Percentiles rank a stretch among this genome's conserved stretches.
These are phyloP conservation scores for Megaleporinus macrocephalus DNA, from an alignment of 2,113 vertebrate species.

Conservation along the genomic window DNA sequence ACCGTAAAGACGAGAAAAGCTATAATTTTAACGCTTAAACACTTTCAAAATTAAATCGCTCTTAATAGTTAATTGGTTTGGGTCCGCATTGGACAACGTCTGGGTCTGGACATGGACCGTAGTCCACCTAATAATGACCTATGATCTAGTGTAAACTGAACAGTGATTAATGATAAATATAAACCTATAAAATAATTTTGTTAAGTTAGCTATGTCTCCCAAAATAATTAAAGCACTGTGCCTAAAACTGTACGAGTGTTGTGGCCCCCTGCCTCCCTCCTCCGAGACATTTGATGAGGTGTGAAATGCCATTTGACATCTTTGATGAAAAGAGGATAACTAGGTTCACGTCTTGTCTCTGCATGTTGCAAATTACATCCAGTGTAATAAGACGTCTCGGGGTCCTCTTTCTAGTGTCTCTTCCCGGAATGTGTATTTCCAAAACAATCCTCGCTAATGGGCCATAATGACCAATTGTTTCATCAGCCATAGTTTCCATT, in stretches of 20 bases:
- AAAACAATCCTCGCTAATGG: conserved; percentile 44
- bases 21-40: no score
- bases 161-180: no score
- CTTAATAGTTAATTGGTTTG: no score
- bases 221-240: not conserved
- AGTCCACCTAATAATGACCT: no score
- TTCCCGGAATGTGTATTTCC: not conserved
- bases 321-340: conserved; percentile 1
- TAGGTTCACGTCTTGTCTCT: not conserved
- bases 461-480: conserved; percentile 33
- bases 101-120: no score
- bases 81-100: no score
- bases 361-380: not conserved
- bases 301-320: not conserved
- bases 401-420: conserved; percentile 8
- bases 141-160: no score
- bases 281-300: not conserved
- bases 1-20: no score
- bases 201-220: not conserved
- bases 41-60: no score
- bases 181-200: not conserved
- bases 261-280: not conserved
- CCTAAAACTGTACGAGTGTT: not conserved
- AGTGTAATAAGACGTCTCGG: not conserved
- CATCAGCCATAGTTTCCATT: not conserved